Conservation (phyloP, 1,140 invertebrate species). For the Platorchestia sp. region DNA sequence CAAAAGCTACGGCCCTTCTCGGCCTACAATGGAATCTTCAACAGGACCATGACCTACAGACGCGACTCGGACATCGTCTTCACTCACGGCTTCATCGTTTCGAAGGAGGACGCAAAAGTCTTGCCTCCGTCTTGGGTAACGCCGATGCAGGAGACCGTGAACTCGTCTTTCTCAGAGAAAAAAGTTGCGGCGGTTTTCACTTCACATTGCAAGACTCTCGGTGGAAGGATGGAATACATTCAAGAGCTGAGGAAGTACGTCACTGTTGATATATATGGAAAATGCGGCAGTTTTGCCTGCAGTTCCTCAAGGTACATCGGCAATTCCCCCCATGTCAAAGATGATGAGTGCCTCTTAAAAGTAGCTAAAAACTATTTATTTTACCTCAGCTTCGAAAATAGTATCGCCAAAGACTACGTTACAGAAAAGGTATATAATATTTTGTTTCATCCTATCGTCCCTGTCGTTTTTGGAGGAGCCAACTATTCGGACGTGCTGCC, state of each 20-base stretch:
- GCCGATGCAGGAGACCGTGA: neutral
- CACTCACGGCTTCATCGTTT: conserved; percentile 68
- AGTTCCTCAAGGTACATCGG: conserved; percentile 24
- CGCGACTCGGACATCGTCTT: conserved; percentile 69
- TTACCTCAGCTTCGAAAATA: conserved; percentile 73
- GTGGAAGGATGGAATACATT: conserved; percentile 88
- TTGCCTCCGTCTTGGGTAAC: conserved; percentile 56
- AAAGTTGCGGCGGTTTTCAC: conserved; percentile 96
- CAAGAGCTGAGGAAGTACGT: conserved; percentile 88
- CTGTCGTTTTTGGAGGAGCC: conserved; percentile 59
- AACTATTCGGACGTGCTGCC: conserved; percentile 57
- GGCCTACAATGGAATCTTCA: conserved; percentile 68
- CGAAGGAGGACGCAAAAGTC: conserved; percentile 52
- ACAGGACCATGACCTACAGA: conserved; percentile 72
- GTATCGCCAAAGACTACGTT: conserved; percentile 72
- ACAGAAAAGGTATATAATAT: conserved; percentile 72
- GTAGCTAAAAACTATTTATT: conserved; percentile 69
- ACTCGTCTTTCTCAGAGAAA: conserved; percentile 79
- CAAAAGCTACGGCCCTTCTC: conserved; percentile 72
- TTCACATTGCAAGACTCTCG: conserved; percentile 93
- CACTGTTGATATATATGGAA: conserved; percentile 91
- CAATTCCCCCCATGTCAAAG: conserved; percentile 53
- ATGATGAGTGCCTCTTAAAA: conserved; percentile 66
- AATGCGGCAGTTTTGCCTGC: conserved; percentile 87
- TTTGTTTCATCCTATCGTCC: conserved; percentile 65